phyloP scores from a whole-genome alignment of 2,888 invertebrate genomes.

The Epistrophella euchroma region DNA sequence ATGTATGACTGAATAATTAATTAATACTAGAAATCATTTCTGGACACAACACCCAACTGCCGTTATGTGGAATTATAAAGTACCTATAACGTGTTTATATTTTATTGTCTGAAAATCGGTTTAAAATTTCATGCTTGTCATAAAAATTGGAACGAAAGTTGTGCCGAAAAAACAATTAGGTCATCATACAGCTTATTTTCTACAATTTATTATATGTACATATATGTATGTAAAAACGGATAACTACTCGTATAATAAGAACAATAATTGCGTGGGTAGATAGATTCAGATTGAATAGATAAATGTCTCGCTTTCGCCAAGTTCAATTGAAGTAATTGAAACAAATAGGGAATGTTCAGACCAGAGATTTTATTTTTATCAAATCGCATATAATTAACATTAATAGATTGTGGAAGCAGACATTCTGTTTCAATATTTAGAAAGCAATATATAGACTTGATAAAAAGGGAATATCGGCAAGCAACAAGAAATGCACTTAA shows the following conservation, averaged over 20 bases:
- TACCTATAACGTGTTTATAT: too few relatives aligned
- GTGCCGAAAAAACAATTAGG: background rate
- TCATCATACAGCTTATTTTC: background rate
- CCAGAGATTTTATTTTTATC: slow-evolving; percentile 11
- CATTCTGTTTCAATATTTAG: background rate
- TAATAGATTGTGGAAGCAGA: slow-evolving; percentile 15
- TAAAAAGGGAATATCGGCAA: background rate
- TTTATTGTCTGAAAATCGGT: background rate
- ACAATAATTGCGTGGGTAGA: background rate
- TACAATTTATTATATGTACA: background rate
- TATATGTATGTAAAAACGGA: background rate
- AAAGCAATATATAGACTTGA: background rate
- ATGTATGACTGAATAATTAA: background rate
- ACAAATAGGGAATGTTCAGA: slow-evolving; percentile 22
- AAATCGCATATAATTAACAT: slow-evolving; percentile 7
- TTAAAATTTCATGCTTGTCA: slow-evolving; percentile 19
- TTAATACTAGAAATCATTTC: slow-evolving; percentile 22
- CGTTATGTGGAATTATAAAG: too few relatives aligned
- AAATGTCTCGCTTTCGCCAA: slow-evolving; percentile 2
- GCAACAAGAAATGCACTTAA: slow-evolving; percentile 10
- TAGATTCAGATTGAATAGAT: slow-evolving; percentile 19
- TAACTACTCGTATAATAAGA: background rate
- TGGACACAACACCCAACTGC: background rate
- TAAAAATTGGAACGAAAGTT: slow-evolving; percentile 17
- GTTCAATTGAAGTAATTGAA: slow-evolving; percentile 37